Percentiles rank a stretch among this genome's conserved stretches.
These are phyloP conservation scores for Cottoperca gobio DNA, from an alignment of 2,797 vertebrate species.

Conservation along the genomic window DNA sequence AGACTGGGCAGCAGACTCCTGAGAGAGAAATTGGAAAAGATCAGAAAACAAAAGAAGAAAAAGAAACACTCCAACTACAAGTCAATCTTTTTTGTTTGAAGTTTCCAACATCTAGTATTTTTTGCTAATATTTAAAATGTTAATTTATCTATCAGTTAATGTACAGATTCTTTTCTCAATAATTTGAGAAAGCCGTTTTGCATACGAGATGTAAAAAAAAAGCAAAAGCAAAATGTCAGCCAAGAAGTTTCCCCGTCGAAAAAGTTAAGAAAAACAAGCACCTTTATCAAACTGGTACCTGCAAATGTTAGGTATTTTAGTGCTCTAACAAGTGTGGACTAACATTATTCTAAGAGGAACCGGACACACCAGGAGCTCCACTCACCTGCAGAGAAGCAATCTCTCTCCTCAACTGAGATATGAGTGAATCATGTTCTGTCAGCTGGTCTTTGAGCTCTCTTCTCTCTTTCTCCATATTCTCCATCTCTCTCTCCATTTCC, in stretches of 20 bases:
- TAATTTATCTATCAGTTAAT: not conserved
- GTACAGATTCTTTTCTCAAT: not conserved
- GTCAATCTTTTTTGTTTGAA: not conserved
- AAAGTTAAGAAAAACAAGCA: not conserved
- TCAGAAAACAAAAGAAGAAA: not conserved
- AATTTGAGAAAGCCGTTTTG: not conserved
- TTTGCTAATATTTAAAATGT: not conserved
- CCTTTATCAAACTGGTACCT: not conserved
- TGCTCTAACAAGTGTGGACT: not conserved
- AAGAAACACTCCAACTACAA: not conserved
- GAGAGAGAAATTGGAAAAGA: not conserved
- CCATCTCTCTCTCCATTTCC: conserved; percentile 42
- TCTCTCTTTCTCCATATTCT: conserved; percentile 67
- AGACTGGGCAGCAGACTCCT: conserved; percentile 83
- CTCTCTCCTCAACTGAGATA: conserved; percentile 86
- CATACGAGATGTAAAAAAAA: not conserved
- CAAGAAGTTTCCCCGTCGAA: not conserved
- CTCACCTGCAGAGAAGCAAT: conserved; percentile 89
- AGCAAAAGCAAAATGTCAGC: not conserved
- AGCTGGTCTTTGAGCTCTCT: conserved; percentile 80
- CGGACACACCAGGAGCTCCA: conserved; percentile 17
- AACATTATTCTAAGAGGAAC: not conserved
- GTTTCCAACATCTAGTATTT: too few species aligned
- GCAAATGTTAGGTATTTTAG: not conserved
- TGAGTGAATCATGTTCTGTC: conserved; percentile 87